Base-by-base conservation (phyloP, 2,797 vertebrate species). In the Channallabes apus region DNA sequence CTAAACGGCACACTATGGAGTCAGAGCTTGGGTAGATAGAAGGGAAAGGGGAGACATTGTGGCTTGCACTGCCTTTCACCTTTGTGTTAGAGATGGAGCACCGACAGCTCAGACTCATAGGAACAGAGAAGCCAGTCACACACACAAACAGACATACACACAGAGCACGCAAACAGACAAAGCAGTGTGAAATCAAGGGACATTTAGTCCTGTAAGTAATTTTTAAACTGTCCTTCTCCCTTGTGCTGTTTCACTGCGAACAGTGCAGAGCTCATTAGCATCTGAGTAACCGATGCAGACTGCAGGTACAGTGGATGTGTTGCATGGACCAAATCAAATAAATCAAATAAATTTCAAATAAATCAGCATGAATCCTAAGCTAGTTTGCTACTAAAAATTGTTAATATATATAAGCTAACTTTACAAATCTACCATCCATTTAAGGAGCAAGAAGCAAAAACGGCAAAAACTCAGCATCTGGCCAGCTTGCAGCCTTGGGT, bases 41-140 rank as follows among this genome's bases (percentile, higher is more conserved):
- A 27, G 41, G 67, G 67, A 38, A 64, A 82, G 62, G 81, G 62
- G 65, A 17, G 11, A 51, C 20, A 46, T 29, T 56, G 73, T 82
- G 80, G 51, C 80, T 80, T 65, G 87, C 85, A 87, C 87, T 54
- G 87, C 86, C 86, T 87, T 88, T 84, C 86, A 87, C 89, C 81
- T 82, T 90, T 88, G 87, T 88, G 69, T 56, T 79, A 82, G 82
- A 83, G 35, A 73, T 82, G 72, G 67, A 35, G 71, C 69, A 84
- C 86, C n/a, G 86, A 83, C 46, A 59, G 68, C 80, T 79, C 51
- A 82, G 86, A 80, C 58, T 84, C 73, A 82, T 84, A 84, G 82
- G 87, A 86, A 90, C 81, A 85, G 85, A 77, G 87, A 69, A 54
- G 75, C 85, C 72, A 90, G 78, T 86, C 82, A 76, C 79, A 62